These are phyloP conservation scores for Drosophila kohkoa DNA, from an alignment of 1,140 invertebrate species.

Conservation along the genomic window DNA sequence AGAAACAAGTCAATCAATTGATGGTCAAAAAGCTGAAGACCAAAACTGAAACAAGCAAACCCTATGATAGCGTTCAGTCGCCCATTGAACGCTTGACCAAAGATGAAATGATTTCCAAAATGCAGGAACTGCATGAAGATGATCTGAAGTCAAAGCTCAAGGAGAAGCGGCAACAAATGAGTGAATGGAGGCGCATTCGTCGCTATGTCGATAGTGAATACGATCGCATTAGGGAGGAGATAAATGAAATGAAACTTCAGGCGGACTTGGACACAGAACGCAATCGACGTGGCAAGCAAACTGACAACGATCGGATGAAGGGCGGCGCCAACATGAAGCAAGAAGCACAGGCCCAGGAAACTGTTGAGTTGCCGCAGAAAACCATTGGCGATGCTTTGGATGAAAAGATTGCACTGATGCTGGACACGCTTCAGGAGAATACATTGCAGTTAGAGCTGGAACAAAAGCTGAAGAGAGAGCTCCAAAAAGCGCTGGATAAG, in stretches of 20 bases:
- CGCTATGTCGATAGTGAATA: slow-evolving; percentile 25
- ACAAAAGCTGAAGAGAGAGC: not conserved
- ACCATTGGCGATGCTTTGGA: slow-evolving; percentile 27
- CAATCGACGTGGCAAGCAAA: not conserved
- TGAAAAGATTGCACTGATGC: slow-evolving; percentile 19
- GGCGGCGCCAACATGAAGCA: not conserved
- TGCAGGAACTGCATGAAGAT: slow-evolving; percentile 7
- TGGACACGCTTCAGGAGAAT: slow-evolving; percentile 24
- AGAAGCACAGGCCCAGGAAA: too few relatives aligned
- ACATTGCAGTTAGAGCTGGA: too few relatives aligned
- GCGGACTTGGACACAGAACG: not conserved
- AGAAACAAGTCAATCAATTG: not conserved
- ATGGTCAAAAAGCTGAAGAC: not conserved
- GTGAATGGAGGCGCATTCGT: slow-evolving; percentile 27
- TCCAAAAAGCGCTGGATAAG: not conserved
- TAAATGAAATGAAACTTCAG: slow-evolving; percentile 1
- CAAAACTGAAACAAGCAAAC: not conserved
- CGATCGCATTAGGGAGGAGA: slow-evolving; percentile 16
- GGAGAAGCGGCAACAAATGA: slow-evolving; percentile 12
- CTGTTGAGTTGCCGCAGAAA: not conserved
- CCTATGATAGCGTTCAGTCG: not conserved
- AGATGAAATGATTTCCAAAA: not conserved
- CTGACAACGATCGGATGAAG: not conserved
- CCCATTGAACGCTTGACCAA: not conserved
- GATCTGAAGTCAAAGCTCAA: not conserved